phyloP scores from a whole-genome alignment of 37 sponge, comb jelly and placozoan species.

The Beroe forskalii region DNA sequence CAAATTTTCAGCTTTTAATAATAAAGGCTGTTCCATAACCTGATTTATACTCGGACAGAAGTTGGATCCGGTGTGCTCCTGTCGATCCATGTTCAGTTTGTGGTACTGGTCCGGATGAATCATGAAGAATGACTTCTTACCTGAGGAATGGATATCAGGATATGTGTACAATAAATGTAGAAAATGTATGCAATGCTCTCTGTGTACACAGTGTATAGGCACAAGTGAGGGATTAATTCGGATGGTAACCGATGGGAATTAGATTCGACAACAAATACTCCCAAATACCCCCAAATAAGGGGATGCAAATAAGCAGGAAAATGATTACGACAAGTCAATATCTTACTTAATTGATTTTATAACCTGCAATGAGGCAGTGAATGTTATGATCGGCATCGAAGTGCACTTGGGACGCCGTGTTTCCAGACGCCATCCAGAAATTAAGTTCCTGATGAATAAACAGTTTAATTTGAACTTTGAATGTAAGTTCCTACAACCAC shows the following conservation, averaged over 20 bases:
- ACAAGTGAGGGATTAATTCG: not conserved
- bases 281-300: too few species aligned
- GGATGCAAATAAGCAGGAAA: too few species aligned
- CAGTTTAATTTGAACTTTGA: too few species aligned
- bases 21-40: too few species aligned
- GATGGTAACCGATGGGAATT: not conserved
- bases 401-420: conserved; percentile 66
- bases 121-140: conserved; percentile 61
- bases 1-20: too few species aligned
- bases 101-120: conserved; percentile 59
- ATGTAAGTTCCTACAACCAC: too few species aligned
- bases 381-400: conserved; percentile 70
- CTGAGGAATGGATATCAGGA: not conserved
- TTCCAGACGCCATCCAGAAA: conserved; percentile 68
- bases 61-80: conserved; percentile 14
- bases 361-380: conserved; percentile 68
- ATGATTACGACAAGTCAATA: too few species aligned
- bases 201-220: too few species aligned
- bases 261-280: too few species aligned
- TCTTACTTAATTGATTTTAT: too few species aligned
- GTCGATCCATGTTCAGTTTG: conserved; percentile 29
- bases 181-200: too few species aligned
- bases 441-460: conserved; percentile 64
- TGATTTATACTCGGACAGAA: conserved; percentile 39
- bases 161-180: not conserved